These are phyloP conservation scores for Drosophila multiciliata DNA, from an alignment of 2,888 invertebrate genomes.

Conservation along the genomic window DNA sequence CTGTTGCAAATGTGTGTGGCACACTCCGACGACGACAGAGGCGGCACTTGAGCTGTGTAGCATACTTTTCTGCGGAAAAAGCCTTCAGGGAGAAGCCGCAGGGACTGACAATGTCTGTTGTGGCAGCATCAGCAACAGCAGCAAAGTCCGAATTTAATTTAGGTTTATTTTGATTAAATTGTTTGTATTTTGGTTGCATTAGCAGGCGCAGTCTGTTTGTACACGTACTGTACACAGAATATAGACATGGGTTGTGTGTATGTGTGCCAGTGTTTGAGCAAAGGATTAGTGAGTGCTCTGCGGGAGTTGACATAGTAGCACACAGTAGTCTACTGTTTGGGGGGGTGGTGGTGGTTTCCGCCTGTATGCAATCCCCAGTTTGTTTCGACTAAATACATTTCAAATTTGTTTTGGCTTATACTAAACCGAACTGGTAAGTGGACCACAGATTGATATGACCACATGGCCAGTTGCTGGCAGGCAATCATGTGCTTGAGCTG, in stretches of 20 bases:
- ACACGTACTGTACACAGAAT: slow-evolving; percentile 31
- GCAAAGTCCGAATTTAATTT: slow-evolving; percentile 71
- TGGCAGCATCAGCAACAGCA: slow-evolving; percentile 15
- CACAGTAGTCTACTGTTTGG: slow-evolving; percentile 5
- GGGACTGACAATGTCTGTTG: slow-evolving; percentile 30
- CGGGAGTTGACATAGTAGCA: slow-evolving; percentile 23
- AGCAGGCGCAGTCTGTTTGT: slow-evolving; percentile 51
- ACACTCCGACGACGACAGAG: slow-evolving; percentile 53
- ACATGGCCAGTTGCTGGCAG: slow-evolving; percentile 30
- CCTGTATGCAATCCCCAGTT: slow-evolving; percentile 47
- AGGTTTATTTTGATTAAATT: slow-evolving; percentile 79
- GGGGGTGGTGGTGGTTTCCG: slow-evolving; percentile 6
- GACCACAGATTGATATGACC: slow-evolving; percentile 68
- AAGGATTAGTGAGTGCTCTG: slow-evolving; percentile 62
- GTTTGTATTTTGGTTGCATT: slow-evolving; percentile 80
- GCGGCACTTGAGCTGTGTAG: slow-evolving; percentile 70
- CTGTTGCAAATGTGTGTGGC: slow-evolving; percentile 57
- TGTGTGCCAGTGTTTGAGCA: slow-evolving; percentile 44
- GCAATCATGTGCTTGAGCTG: slow-evolving; percentile 59
- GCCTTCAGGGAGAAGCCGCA: slow-evolving; percentile 58
- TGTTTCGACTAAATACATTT: slow-evolving; percentile 77
- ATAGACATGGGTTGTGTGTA: slow-evolving; percentile 13
- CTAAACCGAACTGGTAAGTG: slow-evolving; percentile 57
- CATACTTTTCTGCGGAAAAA: slow-evolving; percentile 74
- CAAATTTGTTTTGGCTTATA: slow-evolving; percentile 77